phyloP scores from a whole-genome alignment of 2,113 vertebrate species.

The Chascanopsetta lugubris region DNA sequence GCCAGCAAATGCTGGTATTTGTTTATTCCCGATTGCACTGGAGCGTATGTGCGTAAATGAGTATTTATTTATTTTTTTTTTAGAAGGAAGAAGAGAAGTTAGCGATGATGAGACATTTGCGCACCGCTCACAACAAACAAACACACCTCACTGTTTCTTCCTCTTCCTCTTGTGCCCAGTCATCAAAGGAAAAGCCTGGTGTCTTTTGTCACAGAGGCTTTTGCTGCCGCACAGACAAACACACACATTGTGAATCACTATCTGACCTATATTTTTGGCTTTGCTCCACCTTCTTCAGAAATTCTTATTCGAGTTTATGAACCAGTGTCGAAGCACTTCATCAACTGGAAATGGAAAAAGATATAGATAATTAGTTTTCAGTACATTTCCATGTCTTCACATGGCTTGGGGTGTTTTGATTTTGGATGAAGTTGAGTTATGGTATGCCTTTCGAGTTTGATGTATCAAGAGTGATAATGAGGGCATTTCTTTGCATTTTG shows the following conservation, averaged over 20 bases:
- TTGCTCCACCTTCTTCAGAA: conserved; percentile 18
- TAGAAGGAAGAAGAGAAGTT: not conserved
- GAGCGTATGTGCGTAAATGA: too few relatives aligned
- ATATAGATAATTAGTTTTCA: too few relatives aligned
- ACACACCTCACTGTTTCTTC: conserved; percentile 7
- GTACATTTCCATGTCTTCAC: too few relatives aligned
- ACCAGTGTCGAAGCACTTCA: too few relatives aligned
- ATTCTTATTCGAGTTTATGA: conserved; percentile 43
- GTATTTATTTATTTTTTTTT: too few relatives aligned
- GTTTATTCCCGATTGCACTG: too few relatives aligned
- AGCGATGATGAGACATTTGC: not conserved
- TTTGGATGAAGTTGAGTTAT: too few relatives aligned
- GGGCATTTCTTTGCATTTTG: too few relatives aligned
- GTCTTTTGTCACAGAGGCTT: conserved; percentile 45
- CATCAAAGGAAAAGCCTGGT: conserved; percentile 47
- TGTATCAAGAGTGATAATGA: too few relatives aligned
- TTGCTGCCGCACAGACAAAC: conserved; percentile 26
- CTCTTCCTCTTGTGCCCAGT: conserved; percentile 48
- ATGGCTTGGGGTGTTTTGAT: too few relatives aligned
- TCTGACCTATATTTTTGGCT: conserved; percentile 61
- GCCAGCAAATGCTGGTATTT: not conserved
- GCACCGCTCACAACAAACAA: not conserved
- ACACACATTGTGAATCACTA: conserved; percentile 36
- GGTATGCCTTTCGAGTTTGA: too few relatives aligned
- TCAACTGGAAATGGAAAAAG: too few relatives aligned